A percentile compares a stretch with the other conserved stretches of the same genome.
phyloP scores from a whole-genome alignment of 2,113 vertebrate species.

The Pterophyllum scalare region DNA sequence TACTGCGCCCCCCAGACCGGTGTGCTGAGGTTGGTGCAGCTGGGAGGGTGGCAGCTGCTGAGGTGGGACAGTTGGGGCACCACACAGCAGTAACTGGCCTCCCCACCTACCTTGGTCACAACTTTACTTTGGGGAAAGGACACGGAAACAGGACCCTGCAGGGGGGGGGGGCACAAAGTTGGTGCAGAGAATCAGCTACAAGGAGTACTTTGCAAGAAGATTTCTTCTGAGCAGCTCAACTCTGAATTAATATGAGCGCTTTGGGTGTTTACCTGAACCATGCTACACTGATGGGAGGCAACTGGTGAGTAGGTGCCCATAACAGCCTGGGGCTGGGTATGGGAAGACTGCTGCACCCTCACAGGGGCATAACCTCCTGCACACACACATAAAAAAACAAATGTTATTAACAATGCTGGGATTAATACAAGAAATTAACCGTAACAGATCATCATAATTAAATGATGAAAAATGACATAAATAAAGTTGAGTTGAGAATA shows the following conservation, averaged over 20 bases:
- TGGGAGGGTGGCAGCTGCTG: constrained; percentile 83
- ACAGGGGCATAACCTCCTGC: constrained; percentile 86
- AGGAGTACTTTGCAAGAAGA: constrained; percentile 28
- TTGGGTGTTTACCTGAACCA: constrained; percentile 71
- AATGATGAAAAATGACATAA: too few species aligned
- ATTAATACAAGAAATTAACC: constrained; percentile 10
- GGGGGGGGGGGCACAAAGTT: background rate
- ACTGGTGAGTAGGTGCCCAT: constrained; percentile 89
- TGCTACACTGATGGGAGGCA: constrained; percentile 86
- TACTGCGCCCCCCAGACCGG: constrained; percentile 89
- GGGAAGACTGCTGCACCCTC: constrained; percentile 85
- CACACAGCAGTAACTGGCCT: constrained; percentile 91
- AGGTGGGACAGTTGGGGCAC: constrained; percentile 84
- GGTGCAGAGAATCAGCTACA: background rate
- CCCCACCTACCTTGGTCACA: constrained; percentile 85
- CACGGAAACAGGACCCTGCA: constrained; percentile 73
- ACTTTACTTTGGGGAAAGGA: constrained; percentile 90
- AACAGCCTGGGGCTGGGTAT: constrained; percentile 86
- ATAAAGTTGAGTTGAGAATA: too few species aligned
- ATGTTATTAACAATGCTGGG: constrained; percentile 26
- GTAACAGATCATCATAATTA: background rate
- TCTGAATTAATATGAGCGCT: constrained; percentile 4
- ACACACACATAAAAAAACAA: constrained; percentile 4
- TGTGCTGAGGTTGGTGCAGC: constrained; percentile 85
- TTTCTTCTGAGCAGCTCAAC: background rate